Evolutionary conservation across 2,113 vertebrate species (phyloP).

Genomic region (Bubo scandiacus): DNA sequence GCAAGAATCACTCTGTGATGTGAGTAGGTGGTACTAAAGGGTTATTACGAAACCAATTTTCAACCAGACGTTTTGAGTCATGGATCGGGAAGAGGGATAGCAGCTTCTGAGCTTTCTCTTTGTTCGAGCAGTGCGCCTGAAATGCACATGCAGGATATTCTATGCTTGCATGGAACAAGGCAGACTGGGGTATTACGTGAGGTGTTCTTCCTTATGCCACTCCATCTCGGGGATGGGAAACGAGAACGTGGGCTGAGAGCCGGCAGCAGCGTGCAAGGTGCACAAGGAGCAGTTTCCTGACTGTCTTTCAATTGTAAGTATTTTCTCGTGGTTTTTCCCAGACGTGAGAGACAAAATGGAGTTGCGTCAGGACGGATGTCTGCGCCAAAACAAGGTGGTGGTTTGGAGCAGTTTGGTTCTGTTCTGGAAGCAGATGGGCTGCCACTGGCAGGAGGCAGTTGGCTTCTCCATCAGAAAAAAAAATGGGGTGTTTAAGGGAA

Average conservation of each 20-base stretch:
- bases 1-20: conserved; percentile 46
- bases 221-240: not conserved
- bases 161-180: not conserved
- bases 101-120: conserved; percentile 49
- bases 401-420: conserved; percentile 12
- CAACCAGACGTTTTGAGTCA: conserved; percentile 61
- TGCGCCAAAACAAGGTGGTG: conserved; percentile 5
- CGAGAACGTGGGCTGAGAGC: not conserved
- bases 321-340: conserved; percentile 15
- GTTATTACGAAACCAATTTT: conserved; percentile 66
- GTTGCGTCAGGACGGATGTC: not conserved
- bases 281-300: not conserved
- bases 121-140: not conserved
- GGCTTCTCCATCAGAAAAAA: not conserved
- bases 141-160: not conserved
- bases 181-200: not conserved
- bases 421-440: conserved; percentile 20
- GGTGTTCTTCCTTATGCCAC: not conserved
- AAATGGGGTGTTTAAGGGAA: conserved; percentile 43
- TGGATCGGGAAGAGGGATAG: conserved; percentile 51
- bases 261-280: not conserved
- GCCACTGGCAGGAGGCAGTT: conserved; percentile 9
- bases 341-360: conserved; percentile 23
- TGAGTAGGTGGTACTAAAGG: conserved; percentile 79
- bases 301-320: conserved; percentile 21